Conservation (phyloP, 1,140 invertebrate genomes). For the Aphelinus atriplicis region DNA sequence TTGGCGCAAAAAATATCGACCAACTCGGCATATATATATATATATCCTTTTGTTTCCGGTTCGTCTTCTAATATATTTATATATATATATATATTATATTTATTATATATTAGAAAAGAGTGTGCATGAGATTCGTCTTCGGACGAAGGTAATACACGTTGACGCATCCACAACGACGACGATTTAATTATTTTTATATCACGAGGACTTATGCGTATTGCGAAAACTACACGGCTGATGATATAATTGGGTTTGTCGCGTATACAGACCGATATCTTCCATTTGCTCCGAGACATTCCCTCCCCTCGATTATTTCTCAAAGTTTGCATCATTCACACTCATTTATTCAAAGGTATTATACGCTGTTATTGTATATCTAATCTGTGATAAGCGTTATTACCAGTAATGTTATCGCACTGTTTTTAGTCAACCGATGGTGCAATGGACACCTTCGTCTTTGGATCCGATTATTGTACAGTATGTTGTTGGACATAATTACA, state of each 20-base stretch:
- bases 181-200: constrained; percentile 39
- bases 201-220: constrained; percentile 36
- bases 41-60: not conserved
- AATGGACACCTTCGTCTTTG: constrained; percentile 7
- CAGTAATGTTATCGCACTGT: constrained; percentile 29
- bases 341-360: constrained; percentile 8
- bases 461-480: constrained; percentile 1
- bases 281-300: constrained; percentile 11
- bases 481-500: constrained; percentile 5
- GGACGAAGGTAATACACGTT: constrained; percentile 28
- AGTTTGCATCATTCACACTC: constrained; percentile 5
- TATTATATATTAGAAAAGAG: constrained; percentile 34
- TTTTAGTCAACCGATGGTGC: not conserved
- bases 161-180: constrained; percentile 31
- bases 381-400: constrained; percentile 35
- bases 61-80: no score
- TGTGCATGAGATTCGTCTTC: constrained; percentile 16
- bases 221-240: constrained; percentile 37
- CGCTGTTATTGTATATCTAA: constrained; percentile 4
- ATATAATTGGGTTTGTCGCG: constrained; percentile 18
- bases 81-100: not conserved
- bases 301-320: not conserved
- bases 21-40: constrained; percentile 27
- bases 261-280: constrained; percentile 20
- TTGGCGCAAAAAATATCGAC: constrained; percentile 43